Evolutionary conservation across 2,888 invertebrate genomes (phyloP), one percentile per base, ranked within the genome.

Genomic region (Amphipyra tragopoginis): DNA sequence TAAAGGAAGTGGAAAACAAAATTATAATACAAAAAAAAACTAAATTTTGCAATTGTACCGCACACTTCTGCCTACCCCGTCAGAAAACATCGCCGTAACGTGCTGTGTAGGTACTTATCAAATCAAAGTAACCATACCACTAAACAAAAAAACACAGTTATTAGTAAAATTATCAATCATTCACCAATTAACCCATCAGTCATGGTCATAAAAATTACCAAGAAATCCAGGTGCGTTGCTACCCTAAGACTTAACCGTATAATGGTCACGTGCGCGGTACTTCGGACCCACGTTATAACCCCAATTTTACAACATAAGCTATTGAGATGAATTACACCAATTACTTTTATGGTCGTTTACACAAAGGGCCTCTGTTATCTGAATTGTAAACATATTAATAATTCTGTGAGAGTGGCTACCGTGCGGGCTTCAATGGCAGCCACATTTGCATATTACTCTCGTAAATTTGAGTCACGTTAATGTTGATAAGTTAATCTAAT

Each of bases 261-360:
- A 86, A 84, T 84, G 68, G 72, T 70, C 80, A 79, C 83, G 83
- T 77, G 71, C 59, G 14, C 11, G 52, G 64, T 60, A 68, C 60
- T 43, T 21, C 14, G 13, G 48, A 38, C 65, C 51, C 38, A n/a
- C 55, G 73, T 65, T 73, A 66, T 79, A 83, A 80, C 84, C 85
- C 86, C 82, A 87, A 86, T 87, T 87, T 83, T 80, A 81, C 63
- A 79, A 78, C 80, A 70, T 81, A 81, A 84, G 66, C 86, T 87
- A 90, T 90, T 88, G 88, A 90, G 89, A 93, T 77, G 84, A 89
- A 93, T 92, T 89, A 87, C 87, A 73, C 77, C 88, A 89, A 92
- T 93, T 91, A 92, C 75, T 89, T 90, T 90, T 87, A 91, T 88
- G 82, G 85, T 75, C 82, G 72, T 85, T 82, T 77, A 86, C 81